phyloP scores from a whole-genome alignment of 2,888 invertebrate genomes.

The Eupithecia dodoneata region DNA sequence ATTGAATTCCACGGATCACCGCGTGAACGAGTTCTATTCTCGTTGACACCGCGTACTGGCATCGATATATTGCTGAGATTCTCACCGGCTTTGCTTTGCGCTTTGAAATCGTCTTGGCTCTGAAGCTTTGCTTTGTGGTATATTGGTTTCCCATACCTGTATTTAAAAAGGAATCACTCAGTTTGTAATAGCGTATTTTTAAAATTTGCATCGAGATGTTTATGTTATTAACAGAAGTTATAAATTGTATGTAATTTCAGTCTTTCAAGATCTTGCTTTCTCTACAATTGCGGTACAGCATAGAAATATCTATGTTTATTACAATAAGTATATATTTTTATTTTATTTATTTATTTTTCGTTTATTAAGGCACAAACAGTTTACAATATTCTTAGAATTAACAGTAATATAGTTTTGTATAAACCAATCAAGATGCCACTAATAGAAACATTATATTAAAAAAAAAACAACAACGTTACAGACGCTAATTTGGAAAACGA shows the following conservation, averaged over 20 bases:
- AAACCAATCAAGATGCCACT: too few species aligned
- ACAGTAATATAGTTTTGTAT: too few species aligned
- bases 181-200: background rate
- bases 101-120: background rate
- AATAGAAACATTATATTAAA: too few species aligned
- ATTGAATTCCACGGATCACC: conserved; percentile 26
- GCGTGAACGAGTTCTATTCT: conserved; percentile 26
- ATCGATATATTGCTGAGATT: conserved; percentile 25
- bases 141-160: background rate
- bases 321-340: too few species aligned
- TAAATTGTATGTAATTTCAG: background rate
- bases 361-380: too few species aligned
- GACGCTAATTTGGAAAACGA: too few species aligned
- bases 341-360: too few species aligned
- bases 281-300: background rate
- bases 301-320: background rate
- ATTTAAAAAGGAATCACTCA: background rate
- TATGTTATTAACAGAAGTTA: background rate
- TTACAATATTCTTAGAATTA: too few species aligned
- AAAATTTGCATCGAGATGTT: background rate
- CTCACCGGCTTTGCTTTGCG: conserved; percentile 6
- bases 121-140: background rate
- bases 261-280: background rate
- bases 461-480: too few species aligned
- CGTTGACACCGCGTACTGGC: conserved; percentile 19